These are phyloP conservation scores for Aplodontia rufa DNA, from an alignment of 2,113 vertebrate species.

Conservation along the genomic window DNA sequence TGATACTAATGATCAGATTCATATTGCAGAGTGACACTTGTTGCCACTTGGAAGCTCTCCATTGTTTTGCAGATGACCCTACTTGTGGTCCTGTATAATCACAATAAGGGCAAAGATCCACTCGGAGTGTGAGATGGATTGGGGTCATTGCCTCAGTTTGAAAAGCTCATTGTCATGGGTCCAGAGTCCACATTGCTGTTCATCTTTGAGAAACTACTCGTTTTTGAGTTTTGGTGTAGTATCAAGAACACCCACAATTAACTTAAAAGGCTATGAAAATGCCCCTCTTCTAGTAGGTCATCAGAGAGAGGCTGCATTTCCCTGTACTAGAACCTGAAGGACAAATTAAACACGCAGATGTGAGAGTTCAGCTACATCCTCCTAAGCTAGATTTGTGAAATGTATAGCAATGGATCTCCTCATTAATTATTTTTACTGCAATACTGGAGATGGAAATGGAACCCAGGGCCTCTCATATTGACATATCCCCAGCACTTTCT, in stretches of 20 bases:
- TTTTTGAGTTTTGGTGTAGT: not conserved
- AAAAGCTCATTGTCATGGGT: no score
- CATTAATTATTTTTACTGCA: not conserved
- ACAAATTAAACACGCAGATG: accelerated
- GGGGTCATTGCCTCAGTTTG: not conserved
- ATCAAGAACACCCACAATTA: not conserved
- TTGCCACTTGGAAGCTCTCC: not conserved
- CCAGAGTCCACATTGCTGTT: not conserved
- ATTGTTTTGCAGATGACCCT: not conserved
- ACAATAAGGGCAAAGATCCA: not conserved
- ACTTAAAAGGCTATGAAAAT: not conserved
- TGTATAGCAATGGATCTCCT: not conserved
- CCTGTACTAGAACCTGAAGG: accelerated
- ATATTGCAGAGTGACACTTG: not conserved
- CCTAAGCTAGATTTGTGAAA: not conserved
- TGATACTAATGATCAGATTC: not conserved
- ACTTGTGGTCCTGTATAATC: no score
- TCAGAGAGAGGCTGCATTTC: not conserved
- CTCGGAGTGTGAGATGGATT: not conserved
- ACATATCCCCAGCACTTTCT: not conserved
- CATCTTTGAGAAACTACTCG: not conserved
- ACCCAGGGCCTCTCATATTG: not conserved
- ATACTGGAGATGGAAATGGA: not conserved
- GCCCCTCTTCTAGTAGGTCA: not conserved
- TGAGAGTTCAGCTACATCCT: not conserved